Evolutionary conservation across 1,140 invertebrate species (phyloP).

Genomic region (Pachypsylla venusta): DNA sequence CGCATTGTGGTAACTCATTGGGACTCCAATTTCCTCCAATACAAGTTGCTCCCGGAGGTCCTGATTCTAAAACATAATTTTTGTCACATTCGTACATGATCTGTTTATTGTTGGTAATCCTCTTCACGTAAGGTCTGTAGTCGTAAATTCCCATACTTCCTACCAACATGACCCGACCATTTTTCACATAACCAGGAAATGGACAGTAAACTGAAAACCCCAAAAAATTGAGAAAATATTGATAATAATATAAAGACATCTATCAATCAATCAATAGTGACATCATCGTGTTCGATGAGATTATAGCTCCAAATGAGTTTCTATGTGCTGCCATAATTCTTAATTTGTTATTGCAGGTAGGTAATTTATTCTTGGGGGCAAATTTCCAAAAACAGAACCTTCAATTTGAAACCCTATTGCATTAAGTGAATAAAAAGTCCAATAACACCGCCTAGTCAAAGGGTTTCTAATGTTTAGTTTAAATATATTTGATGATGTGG

Average conservation of each 20-base stretch:
- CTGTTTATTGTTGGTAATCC: slow-evolving; percentile 80
- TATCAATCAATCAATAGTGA: too few relatives aligned
- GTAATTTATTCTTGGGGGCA: too few relatives aligned
- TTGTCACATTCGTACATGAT: slow-evolving; percentile 94
- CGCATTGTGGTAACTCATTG: slow-evolving; percentile 53
- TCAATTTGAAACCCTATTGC: too few relatives aligned
- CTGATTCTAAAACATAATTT: slow-evolving; percentile 57
- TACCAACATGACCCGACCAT: slow-evolving; percentile 84
- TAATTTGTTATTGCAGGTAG: too few relatives aligned
- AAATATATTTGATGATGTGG: too few relatives aligned
- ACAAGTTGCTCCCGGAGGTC: slow-evolving; percentile 84
- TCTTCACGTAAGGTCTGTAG: slow-evolving; percentile 87
- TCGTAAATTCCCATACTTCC: slow-evolving; percentile 96
- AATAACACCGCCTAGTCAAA: too few relatives aligned
- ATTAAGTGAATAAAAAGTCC: too few relatives aligned
- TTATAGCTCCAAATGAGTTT: too few relatives aligned
- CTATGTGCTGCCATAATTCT: too few relatives aligned
- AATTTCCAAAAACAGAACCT: too few relatives aligned
- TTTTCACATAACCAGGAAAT: slow-evolving; percentile 77
- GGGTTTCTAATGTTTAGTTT: too few relatives aligned
- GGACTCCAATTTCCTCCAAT: slow-evolving; percentile 80
- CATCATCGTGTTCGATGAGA: too few relatives aligned
- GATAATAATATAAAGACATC: slow-evolving; percentile 1
- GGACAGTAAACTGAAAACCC: slow-evolving; percentile 68
- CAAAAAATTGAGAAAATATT: neutral